Conservation (phyloP, 1,140 invertebrate species). For the Hyles euphorbiae region DNA sequence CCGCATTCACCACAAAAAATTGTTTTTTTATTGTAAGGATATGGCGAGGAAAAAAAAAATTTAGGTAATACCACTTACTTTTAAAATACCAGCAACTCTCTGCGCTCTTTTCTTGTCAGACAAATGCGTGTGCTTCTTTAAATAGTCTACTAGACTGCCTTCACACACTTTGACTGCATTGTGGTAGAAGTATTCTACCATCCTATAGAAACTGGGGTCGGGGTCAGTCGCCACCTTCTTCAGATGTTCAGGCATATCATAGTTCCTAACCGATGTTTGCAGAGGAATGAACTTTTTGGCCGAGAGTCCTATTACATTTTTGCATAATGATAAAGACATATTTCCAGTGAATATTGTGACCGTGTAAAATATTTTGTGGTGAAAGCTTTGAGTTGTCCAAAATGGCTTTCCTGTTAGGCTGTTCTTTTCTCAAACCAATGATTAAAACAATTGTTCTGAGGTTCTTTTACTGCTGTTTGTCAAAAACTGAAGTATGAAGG, state of each 20-base stretch:
- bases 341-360: background rate
- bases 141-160: constrained; percentile 79
- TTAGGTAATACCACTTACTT: constrained; percentile 53
- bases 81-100: constrained; percentile 81
- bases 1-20: too few species aligned
- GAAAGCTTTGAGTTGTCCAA: too few species aligned
- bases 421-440: too few species aligned
- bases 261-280: constrained; percentile 25
- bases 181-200: constrained; percentile 86
- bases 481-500: too few species aligned
- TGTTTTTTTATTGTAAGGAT: too few species aligned
- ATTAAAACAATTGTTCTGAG: too few species aligned
- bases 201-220: constrained; percentile 81
- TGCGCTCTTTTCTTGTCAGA: constrained; percentile 79
- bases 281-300: constrained; percentile 2
- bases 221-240: constrained; percentile 76
- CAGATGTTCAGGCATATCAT: constrained; percentile 79
- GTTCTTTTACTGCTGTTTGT: too few species aligned
- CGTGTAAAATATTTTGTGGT: too few species aligned
- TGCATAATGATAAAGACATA: background rate
- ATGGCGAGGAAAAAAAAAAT: too few species aligned
- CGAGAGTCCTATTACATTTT: background rate
- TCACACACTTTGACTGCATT: constrained; percentile 79
- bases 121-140: constrained; percentile 76
- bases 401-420: too few species aligned